Evolutionary conservation across 2,888 invertebrate genomes (phyloP).

Genomic region (Cistogaster globosa): DNA sequence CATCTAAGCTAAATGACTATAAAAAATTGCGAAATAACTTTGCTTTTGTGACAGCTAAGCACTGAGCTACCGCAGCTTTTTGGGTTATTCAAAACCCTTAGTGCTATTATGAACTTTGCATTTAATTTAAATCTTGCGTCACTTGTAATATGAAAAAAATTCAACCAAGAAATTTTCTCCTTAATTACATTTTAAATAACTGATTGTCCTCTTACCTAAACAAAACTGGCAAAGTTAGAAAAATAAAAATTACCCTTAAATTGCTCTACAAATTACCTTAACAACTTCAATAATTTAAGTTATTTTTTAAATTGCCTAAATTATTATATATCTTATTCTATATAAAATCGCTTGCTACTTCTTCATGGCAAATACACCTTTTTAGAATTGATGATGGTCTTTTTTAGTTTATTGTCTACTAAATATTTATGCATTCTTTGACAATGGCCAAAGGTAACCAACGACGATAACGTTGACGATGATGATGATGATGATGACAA

Average conservation of each 20-base stretch:
- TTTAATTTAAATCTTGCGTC: no score
- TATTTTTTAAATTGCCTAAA: not conserved
- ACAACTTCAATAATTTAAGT: conserved; percentile 5
- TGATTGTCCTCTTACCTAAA: no score
- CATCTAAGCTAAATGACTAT: no score
- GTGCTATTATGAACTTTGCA: no score
- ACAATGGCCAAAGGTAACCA: conserved; percentile 37
- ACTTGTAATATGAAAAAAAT: no score
- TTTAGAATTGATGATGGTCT: conserved; percentile 41
- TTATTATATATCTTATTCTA: conserved; percentile 8
- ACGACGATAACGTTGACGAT: conserved; percentile 29
- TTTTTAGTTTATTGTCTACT: conserved; percentile 34
- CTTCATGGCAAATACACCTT: conserved; percentile 21
- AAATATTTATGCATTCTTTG: conserved; percentile 47
- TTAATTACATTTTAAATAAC: no score
- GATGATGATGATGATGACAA: conserved; percentile 22
- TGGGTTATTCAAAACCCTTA: no score
- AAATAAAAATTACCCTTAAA: not conserved
- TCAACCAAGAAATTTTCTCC: no score
- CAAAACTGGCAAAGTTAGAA: no score
- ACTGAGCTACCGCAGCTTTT: no score
- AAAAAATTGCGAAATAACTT: no score
- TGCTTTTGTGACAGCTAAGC: no score
- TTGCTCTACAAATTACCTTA: not conserved
- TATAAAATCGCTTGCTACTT: not conserved